A percentile compares a stretch with the other conserved stretches of the same genome.
These are phyloP conservation scores for Semicossyphus pulcher DNA, from an alignment of 2,113 vertebrate species.

Conservation along the genomic window DNA sequence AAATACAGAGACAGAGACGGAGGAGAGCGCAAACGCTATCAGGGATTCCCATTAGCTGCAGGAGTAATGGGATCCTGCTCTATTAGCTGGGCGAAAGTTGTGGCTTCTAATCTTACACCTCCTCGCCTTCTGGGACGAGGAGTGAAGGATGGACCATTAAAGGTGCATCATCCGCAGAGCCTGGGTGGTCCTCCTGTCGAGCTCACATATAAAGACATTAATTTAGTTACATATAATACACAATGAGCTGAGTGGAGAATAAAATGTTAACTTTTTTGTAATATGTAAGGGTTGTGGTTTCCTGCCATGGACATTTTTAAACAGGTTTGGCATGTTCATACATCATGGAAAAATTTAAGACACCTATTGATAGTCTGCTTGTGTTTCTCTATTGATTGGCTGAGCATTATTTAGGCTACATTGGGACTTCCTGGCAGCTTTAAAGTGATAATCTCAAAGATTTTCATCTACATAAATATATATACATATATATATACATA, in stretches of 20 bases:
- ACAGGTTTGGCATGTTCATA: no score
- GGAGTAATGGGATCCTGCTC: slow-evolving; percentile 61
- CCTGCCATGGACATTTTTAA: slow-evolving; percentile 21
- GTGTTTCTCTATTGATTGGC: not conserved
- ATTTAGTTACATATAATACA: slow-evolving; percentile 21
- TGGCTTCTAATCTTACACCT: slow-evolving; percentile 68
- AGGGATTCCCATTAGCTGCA: slow-evolving; percentile 60
- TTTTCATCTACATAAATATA: no score
- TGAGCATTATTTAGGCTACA: not conserved
- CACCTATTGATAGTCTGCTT: not conserved
- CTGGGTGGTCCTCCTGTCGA: slow-evolving; percentile 55
- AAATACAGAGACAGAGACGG: not conserved
- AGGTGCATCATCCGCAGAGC: slow-evolving; percentile 47
- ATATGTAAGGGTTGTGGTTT: slow-evolving; percentile 17
- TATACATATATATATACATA: no score
- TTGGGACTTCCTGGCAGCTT: not conserved
- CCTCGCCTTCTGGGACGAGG: slow-evolving; percentile 52
- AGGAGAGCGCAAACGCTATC: slow-evolving; percentile 23
- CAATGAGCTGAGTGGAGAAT: not conserved
- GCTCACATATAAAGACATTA: slow-evolving; percentile 10
- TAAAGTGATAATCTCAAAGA: no score
- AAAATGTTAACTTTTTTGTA: slow-evolving; percentile 18
- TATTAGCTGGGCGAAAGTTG: slow-evolving; percentile 64
- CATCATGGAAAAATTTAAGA: no score
- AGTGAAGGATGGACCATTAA: slow-evolving; percentile 55